Base-by-base conservation (phyloP, 2,113 vertebrate genomes). In the Pluvialis apricaria region DNA sequence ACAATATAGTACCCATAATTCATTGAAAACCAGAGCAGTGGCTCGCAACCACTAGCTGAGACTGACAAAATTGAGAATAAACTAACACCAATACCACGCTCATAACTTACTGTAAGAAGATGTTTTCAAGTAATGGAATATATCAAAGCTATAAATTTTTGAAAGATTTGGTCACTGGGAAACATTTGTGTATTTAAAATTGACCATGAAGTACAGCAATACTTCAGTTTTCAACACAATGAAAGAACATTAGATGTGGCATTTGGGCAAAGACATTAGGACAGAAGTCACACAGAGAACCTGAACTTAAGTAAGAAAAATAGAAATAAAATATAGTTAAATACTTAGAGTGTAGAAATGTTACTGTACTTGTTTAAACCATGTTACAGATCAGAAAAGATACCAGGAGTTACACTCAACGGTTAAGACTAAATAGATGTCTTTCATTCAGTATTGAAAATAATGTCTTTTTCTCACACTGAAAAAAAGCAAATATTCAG, bases 221-320 rank as follows among this genome's bases (percentile, higher is more conserved):
- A 44, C 13, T 64, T 76, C 21, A 9, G 15, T 70, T 77, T 88
- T 69, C 60, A 75, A 73, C 15, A 60, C 32, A 71, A 36, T 13
- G 36, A 61, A 94, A 73, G 29, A 77, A 68, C 11, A 7, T 19
- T 34, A 85, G 6, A 26, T 36, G 10, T 15, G 21, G 17, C 54
- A 51, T 54, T 45, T 75, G 29, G 32, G 24, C 32, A 75, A 80
- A 82, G 29, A 60, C 2, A 4, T 71, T 13, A 84, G 20, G 15
- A 49, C 26, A 42, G 21, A 83, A 8, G 0, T 45, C 0, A 0
- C 31, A 83, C 13, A 73, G 9, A 69, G 10, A 87, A 71, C 12
- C 10, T 75, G 3, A 68, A 62, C 13, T 75, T 8, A 52, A 80
- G 34, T n/a, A 44, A 47, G 29, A 58, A 87, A 77, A 81, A 20